Evolutionary conservation across 2,888 invertebrate species (phyloP).

Genomic region (Cataglyphis livida): DNA sequence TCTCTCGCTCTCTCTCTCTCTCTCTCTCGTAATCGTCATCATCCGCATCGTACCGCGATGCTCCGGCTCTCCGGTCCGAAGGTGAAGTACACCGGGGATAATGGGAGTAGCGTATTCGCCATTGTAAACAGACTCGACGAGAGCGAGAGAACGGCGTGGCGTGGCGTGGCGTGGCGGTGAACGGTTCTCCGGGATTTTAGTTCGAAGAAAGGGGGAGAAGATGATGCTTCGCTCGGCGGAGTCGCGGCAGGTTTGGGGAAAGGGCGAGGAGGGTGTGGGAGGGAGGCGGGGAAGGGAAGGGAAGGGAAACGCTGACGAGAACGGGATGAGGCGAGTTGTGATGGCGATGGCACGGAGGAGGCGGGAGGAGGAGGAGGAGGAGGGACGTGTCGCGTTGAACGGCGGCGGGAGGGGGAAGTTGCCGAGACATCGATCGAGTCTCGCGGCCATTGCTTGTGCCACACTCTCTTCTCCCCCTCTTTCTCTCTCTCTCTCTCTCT

Average conservation of each 20-base stretch:
- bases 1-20: too few species aligned
- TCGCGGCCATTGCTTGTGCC: constrained; percentile 84
- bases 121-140: constrained; percentile 82
- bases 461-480: constrained; percentile 71
- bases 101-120: constrained; percentile 80
- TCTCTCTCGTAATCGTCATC: constrained; percentile 46
- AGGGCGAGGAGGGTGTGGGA: constrained; percentile 16
- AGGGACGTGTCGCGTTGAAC: constrained; percentile 63
- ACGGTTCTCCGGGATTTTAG: constrained; percentile 82
- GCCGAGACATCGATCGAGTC: constrained; percentile 85
- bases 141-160: constrained; percentile 47
- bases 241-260: constrained; percentile 45
- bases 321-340: constrained; percentile 59
- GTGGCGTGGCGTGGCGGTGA: constrained; percentile 59
- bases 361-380: constrained; percentile 19
- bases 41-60: constrained; percentile 9
- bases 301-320: constrained; percentile 57
- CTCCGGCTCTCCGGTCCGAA: constrained; percentile 57
- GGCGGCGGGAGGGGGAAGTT: constrained; percentile 78
- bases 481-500: constrained; percentile 3
- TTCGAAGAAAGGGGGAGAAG: constrained; percentile 68
- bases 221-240: constrained; percentile 36
- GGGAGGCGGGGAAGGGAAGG: constrained; percentile 3
- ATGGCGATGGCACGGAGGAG: constrained; percentile 53
- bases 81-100: constrained; percentile 77